Evolutionary conservation across 2,888 invertebrate genomes (phyloP), one percentile per base, ranked within the genome.

Genomic region (Hecatera dysodea): DNA sequence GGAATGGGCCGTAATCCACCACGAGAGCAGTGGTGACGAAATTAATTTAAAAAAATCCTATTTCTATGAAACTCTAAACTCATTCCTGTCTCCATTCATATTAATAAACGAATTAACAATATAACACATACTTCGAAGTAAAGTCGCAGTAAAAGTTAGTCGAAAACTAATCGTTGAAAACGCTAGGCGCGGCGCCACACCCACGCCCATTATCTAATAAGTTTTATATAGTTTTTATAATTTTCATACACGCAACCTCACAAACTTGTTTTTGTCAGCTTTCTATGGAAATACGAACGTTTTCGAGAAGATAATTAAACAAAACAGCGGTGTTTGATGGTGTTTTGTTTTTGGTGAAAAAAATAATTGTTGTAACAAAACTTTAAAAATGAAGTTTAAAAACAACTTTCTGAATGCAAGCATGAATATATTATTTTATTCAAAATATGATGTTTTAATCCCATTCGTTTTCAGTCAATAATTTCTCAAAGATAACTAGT

Each of bases 151-250:
- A 80, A 63, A 72, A 62, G 73, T 27, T 70, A 75, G 76, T 78
- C 75, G 56, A 81, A 84, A 86, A 83, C 64, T 87, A 87, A 89
- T 90, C 86, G 83, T 80, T 75, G 68, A 81, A 84, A 89, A 81
- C 55, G 83, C 60, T 52, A 80, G 90, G 89, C 72, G 90, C 83
- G 90, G 83, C 68, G 82, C 67, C 89, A 79, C 89, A 59, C 90
- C 89, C 82, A 81, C 75, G 52, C 50, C 80, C 84, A 83, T 86
- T 85, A 86, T 77, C 77, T 85, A 87, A 86, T 82, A 81, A 75
- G 77, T 75, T 81, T 82, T 82, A 81, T 81, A 77, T 69, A 66
- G 67, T 72, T 81, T 62, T 84, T 81, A 76, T 82, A 82, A 81
- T 81, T 81, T 78, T 82, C 78, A 66, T 78, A 81, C 88, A 87